Evolutionary conservation across 2,797 vertebrate species (phyloP).

Genomic region (Darevskia nairensis): DNA sequence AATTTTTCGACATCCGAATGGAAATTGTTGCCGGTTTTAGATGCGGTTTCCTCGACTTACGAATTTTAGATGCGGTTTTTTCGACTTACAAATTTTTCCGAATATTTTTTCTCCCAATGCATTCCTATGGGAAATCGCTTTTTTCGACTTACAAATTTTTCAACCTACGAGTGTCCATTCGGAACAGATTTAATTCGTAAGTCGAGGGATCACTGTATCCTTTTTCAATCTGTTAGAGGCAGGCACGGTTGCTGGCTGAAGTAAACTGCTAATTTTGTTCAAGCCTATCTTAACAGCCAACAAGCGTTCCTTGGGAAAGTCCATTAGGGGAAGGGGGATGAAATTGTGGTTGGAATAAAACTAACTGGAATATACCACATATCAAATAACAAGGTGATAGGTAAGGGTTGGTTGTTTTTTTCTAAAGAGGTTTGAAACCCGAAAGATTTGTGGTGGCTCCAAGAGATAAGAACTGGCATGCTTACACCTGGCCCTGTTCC

Average conservation of each 20-base stretch:
- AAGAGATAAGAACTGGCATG: not conserved
- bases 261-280: not conserved
- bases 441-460: not conserved
- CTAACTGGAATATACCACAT: not conserved
- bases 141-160: too few relatives aligned
- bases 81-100: too few relatives aligned
- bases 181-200: too few relatives aligned
- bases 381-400: not conserved
- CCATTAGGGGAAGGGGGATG: not conserved
- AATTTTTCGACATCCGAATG: too few relatives aligned
- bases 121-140: too few relatives aligned
- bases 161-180: too few relatives aligned
- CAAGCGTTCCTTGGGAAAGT: not conserved
- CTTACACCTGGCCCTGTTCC: too few relatives aligned
- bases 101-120: too few relatives aligned
- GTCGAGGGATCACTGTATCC: not conserved
- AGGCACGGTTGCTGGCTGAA: not conserved
- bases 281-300: constrained; percentile 7
- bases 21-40: too few relatives aligned
- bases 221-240: not conserved
- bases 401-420: not conserved
- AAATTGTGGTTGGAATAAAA: not conserved
- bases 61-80: too few relatives aligned
- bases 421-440: not conserved
- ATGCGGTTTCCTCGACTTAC: too few relatives aligned